Evolutionary conservation across 2,797 vertebrate species (phyloP), one percentile per base, ranked within the genome.

Genomic region (Mionectes olivaceus): DNA sequence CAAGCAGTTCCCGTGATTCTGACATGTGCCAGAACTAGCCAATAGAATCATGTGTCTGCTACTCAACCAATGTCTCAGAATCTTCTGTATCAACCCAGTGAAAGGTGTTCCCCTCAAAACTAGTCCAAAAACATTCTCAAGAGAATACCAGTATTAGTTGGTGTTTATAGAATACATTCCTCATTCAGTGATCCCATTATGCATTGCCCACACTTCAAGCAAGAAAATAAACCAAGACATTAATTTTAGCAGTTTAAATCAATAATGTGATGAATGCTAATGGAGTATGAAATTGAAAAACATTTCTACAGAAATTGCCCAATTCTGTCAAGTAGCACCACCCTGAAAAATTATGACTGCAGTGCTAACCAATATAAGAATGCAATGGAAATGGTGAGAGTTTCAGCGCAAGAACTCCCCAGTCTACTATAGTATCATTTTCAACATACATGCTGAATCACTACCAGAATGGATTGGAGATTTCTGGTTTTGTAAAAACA

Each of bases 281-380:
- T 7, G 67, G 41, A 83, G 74, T 75, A 70, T 50, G 69, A 93
- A 83, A 83, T 60, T 64, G 30, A 63, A 46, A 78, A 80, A 24
- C 12, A 76, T 55, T 93, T 89, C 57, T 82, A 68, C 46, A 70
- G 68, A 84, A 90, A 89, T 85, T 91, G 19, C 83, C 82, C 68
- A 88, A 94, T 74, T 79, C 30, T 47, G 5, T 39, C 28, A 69
- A 75, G 67, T 30, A 77, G 60, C 87, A 94, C 84, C 82, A 95
- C 82, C 87, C 90, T 92, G 53, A 78, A 92, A 67, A 85, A 57
- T 16, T 10, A 68, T 47, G 60, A 88, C 35, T 87, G 35, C 6
- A 44, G n/a, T 37, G 39, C 19, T 85, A 74, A 41, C 8, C 49
- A 82, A 46, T 33, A 46, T 46, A 90, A 94, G 80, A 83, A 23